Evolutionary conservation across 2,888 invertebrate species (phyloP).

Genomic region (Trichacis sp.): DNA sequence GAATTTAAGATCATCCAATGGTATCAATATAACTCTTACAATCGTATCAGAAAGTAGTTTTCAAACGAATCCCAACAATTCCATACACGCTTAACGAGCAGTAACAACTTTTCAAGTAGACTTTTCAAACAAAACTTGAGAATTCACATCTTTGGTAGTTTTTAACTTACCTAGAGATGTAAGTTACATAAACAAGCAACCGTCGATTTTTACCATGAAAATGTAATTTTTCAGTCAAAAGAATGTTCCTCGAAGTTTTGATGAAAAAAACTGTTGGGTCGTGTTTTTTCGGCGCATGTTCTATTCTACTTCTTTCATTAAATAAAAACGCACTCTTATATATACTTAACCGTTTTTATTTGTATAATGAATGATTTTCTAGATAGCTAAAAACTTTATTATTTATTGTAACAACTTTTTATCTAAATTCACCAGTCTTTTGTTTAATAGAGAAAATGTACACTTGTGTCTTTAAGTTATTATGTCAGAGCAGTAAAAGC

Average conservation of each 20-base stretch:
- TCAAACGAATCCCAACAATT: conserved; percentile 22
- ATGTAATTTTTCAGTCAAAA: not conserved
- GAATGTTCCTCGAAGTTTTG: too few species aligned
- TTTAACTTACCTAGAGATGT: too few species aligned
- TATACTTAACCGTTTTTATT: not conserved
- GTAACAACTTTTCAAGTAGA: conserved; percentile 22
- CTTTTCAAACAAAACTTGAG: too few species aligned
- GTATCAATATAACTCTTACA: conserved; percentile 20
- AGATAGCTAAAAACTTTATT: not conserved
- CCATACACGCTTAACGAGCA: conserved; percentile 28
- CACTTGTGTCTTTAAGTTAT: conserved; percentile 16
- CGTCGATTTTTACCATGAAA: not conserved
- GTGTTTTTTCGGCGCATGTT: too few species aligned
- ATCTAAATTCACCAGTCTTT: conserved; percentile 2
- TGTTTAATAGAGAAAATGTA: conserved; percentile 1
- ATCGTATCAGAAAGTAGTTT: conserved; percentile 18
- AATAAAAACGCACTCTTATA: too few species aligned
- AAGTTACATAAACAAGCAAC: too few species aligned
- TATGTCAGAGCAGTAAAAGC: conserved; percentile 24
- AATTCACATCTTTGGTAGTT: too few species aligned
- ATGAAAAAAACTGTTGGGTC: too few species aligned
- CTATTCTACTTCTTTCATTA: not conserved
- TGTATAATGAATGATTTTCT: not conserved
- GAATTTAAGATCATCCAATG: conserved; percentile 12
- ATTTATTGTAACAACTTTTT: not conserved